phyloP scores from a whole-genome alignment of 1,140 invertebrate species.

The Neodiprion lecontei region DNA sequence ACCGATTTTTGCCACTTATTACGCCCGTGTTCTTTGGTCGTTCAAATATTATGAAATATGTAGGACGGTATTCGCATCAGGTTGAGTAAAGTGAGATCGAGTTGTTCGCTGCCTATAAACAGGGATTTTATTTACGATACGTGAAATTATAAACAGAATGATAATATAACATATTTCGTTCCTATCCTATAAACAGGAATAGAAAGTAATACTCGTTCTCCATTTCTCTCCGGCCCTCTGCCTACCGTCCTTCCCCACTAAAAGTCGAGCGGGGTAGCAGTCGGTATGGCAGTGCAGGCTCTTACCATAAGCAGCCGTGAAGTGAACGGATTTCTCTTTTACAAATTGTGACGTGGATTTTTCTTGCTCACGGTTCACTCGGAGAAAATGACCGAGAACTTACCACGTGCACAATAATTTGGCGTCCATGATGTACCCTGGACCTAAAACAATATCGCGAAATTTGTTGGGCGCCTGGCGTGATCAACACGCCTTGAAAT shows the following conservation, averaged over 20 bases:
- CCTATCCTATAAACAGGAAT: conserved; percentile 22
- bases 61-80: conserved; percentile 11
- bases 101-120: conserved; percentile 24
- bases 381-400: too few species aligned
- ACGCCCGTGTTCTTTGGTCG: too few species aligned
- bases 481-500: too few species aligned
- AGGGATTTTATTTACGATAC: conserved; percentile 18
- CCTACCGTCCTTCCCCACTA: not conserved
- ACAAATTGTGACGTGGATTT: not conserved
- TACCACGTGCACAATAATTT: too few species aligned
- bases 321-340: conserved; percentile 18
- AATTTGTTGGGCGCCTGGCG: too few species aligned
- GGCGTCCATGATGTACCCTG: too few species aligned
- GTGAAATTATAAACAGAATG: conserved; percentile 16
- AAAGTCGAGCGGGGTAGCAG: conserved; percentile 13
- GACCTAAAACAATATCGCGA: too few species aligned
- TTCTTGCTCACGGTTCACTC: too few species aligned
- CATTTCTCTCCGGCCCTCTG: conserved; percentile 4
- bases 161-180: conserved; percentile 15
- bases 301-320: conserved; percentile 11
- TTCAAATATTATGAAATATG: too few species aligned
- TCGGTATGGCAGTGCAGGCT: conserved; percentile 21
- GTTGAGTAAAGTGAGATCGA: conserved; percentile 12
- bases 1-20: too few species aligned
- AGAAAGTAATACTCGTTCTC: too few species aligned